phyloP scores from a whole-genome alignment of 1,140 invertebrate genomes.

The Coelopa frigida region DNA sequence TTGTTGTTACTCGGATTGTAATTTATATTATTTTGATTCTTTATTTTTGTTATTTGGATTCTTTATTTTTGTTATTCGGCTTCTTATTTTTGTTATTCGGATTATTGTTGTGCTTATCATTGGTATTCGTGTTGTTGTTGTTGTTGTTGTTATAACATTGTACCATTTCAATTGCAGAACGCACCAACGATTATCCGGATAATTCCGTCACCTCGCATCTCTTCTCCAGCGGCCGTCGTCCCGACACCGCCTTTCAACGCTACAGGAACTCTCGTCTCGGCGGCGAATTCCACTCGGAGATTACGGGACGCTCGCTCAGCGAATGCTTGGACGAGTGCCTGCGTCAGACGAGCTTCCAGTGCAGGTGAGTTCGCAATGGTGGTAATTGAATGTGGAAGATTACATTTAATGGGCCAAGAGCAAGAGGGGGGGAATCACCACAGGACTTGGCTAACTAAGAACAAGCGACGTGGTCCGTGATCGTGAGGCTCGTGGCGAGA shows the following conservation, averaged over 20 bases:
- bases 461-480: no score
- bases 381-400: no score
- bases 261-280: conserved; percentile 77
- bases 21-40: not conserved
- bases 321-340: conserved; percentile 85
- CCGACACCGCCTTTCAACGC: conserved; percentile 82
- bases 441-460: no score
- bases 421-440: no score
- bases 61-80: conserved; percentile 4
- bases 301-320: conserved; percentile 74
- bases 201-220: conserved; percentile 73
- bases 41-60: not conserved
- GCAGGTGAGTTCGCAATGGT: conserved; percentile 47
- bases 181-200: conserved; percentile 76
- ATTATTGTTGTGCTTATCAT: not conserved
- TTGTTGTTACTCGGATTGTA: no score
- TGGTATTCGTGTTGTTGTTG: not conserved
- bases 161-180: conserved; percentile 45
- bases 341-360: conserved; percentile 78
- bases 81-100: not conserved
- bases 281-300: conserved; percentile 82
- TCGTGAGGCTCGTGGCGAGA: no score
- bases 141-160: not conserved
- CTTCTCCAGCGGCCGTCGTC: conserved; percentile 68
- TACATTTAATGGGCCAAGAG: no score